Percentiles rank a stretch among this genome's conserved stretches.
These are phyloP conservation scores for Cassiopea xamachana DNA, from an alignment of 30 jellyfish, hydroid and myxozoan genomes.

Conservation along the genomic window DNA sequence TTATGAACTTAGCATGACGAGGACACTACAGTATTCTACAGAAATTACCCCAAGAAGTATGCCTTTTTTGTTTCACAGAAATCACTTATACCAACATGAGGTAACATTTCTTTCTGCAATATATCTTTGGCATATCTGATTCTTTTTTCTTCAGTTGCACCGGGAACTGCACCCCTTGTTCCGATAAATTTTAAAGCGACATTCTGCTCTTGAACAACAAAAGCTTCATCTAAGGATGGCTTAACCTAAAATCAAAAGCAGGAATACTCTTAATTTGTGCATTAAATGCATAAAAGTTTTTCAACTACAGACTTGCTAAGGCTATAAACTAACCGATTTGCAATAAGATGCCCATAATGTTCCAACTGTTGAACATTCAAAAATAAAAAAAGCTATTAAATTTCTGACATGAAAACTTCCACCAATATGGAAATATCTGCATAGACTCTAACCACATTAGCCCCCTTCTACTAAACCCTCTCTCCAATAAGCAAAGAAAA, in stretches of 20 bases:
- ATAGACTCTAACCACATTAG: too few relatives aligned
- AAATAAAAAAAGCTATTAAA: too few relatives aligned
- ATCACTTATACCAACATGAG: conserved; percentile 99
- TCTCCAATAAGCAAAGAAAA: too few relatives aligned
- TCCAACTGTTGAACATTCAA: too few relatives aligned
- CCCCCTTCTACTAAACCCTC: too few relatives aligned
- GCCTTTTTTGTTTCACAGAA: conserved; percentile 99
- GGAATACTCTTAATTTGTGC: neutral
- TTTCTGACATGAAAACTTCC: too few relatives aligned
- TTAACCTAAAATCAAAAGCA: conserved; percentile 76
- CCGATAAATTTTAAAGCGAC: conserved; percentile 99
- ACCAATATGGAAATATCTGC: too few relatives aligned
- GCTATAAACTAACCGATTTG: too few relatives aligned
- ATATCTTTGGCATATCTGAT: conserved; percentile 97
- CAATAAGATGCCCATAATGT: too few relatives aligned
- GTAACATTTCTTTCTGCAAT: conserved; percentile 98
- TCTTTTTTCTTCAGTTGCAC: conserved; percentile 98
- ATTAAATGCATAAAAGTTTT: neutral
- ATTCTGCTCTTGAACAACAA: conserved; percentile 99
- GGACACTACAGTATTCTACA: too few relatives aligned
- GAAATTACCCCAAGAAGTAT: conserved; percentile 89
- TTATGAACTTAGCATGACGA: too few relatives aligned
- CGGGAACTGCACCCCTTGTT: conserved; percentile 99
- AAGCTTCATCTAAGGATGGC: conserved; percentile 99
- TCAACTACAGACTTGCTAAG: neutral